Evolutionary conservation across 2,113 vertebrate species (phyloP), one percentile per base, ranked within the genome.

Genomic region (Serinus canaria): DNA sequence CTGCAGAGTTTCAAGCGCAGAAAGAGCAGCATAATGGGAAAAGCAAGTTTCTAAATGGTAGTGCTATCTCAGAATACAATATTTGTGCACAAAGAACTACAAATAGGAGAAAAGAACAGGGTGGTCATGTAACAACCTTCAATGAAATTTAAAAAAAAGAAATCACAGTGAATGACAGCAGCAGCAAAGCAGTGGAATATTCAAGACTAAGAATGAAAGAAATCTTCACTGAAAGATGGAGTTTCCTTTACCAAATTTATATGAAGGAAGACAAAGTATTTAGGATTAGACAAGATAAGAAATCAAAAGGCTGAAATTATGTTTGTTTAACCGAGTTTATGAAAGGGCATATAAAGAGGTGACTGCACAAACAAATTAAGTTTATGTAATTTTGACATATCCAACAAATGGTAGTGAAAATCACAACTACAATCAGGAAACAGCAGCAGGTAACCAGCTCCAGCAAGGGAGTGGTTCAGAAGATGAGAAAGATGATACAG

Each of bases 211-310:
- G 35, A 75, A 21, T 23, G 37, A 79, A 60, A 95, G 37, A 47
- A 82, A 59, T 28, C 33, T 92, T 44, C 11, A 21, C 17, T 35
- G 41, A 69, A 64, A 96, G 23, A 49, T 41, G 41, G 41, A 41
- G 41, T 41, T 41, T 41, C 41, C 12, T 44, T 89, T 84, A 43
- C n/a, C 16, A 87, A 41, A 58, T 43, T 44, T 75, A 30, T 68
- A 37, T 13, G 52, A 73, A 88, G 49, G 52, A 73, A 88, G 49
- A 58, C 30, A 56, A 95, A 75, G 33, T 68, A 74, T 73, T 73
- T 74, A 41, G 89, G 78, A 79, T 80, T 74, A 86, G 55, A 94
- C 73, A 77, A 94, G 74, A 67, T 83, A 90, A 87, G 91, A 63
- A 58, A 74, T 80, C 83, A 70, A 69, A 53, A 74, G 24, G 3